Percentiles rank a stretch among this genome's conserved stretches.
These are phyloP conservation scores for Pseudopipra pipra DNA, from an alignment of 2,113 vertebrate species.

Conservation along the genomic window DNA sequence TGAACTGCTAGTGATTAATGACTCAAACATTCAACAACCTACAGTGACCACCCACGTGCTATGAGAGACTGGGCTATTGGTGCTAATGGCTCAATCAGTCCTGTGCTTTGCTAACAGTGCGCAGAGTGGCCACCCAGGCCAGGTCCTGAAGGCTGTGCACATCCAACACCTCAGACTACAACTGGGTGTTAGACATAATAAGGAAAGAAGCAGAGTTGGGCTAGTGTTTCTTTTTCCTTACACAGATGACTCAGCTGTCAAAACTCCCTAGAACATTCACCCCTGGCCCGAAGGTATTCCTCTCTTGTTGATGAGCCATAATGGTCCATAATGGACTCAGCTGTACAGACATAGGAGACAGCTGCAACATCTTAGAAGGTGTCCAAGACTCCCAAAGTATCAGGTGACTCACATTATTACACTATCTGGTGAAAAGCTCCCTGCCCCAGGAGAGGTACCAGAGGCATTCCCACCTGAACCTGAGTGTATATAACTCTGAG, in stretches of 20 bases:
- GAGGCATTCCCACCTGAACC: background rate
- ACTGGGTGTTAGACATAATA: background rate
- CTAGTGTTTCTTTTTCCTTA: background rate
- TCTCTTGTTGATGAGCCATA: background rate
- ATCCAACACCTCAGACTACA: background rate
- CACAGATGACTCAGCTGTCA: background rate
- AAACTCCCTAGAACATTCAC: background rate
- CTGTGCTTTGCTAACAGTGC: background rate
- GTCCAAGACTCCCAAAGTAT: background rate
- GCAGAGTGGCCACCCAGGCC: background rate
- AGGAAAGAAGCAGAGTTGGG: background rate
- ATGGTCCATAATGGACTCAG: background rate
- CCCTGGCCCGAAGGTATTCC: background rate
- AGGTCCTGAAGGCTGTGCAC: background rate
- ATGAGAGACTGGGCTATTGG: background rate
- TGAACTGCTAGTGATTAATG: background rate
- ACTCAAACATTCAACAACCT: background rate
- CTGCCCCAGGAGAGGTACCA: background rate
- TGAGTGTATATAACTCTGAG: background rate
- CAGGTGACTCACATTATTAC: background rate
- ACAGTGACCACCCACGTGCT: background rate
- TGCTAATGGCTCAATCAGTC: background rate
- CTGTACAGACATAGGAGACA: background rate
- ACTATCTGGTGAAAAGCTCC: background rate
- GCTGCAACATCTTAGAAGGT: background rate